Conservation (phyloP, 2,113 vertebrate genomes). For the Centropristis striata region DNA sequence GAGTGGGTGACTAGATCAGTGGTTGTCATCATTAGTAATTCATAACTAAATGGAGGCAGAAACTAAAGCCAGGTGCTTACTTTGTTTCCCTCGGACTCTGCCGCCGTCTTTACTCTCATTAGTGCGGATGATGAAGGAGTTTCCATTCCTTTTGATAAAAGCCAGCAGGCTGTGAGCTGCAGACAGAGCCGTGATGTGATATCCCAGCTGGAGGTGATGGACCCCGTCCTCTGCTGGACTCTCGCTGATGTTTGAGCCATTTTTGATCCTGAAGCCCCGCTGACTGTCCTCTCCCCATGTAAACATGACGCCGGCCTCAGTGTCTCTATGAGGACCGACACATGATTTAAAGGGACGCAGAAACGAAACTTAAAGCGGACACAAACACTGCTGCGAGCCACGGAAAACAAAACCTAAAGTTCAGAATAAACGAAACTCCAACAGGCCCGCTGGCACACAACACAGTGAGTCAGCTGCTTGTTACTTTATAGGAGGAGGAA, state of each 20-base stretch:
- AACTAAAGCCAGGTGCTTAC: constrained; percentile 27
- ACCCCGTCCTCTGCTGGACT: not conserved
- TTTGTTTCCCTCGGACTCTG: constrained; percentile 56
- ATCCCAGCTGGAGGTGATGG: not conserved
- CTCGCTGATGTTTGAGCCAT: not conserved
- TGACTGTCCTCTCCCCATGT: constrained; percentile 65
- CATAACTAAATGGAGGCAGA: not conserved
- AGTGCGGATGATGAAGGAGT: constrained; percentile 37
- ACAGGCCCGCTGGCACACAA: not conserved
- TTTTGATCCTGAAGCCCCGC: constrained; percentile 31
- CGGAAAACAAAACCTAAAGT: constrained; percentile 39
- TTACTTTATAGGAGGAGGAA: not conserved
- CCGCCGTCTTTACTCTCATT: constrained; percentile 18
- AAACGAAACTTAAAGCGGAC: constrained; percentile 47
- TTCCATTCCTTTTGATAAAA: constrained; percentile 40
- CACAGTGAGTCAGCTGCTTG: not conserved
- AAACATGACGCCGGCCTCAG: constrained; percentile 32
- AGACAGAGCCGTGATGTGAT: constrained; percentile 24
- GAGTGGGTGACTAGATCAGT: too few species aligned
- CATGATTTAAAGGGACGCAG: not conserved
- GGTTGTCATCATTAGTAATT: too few species aligned
- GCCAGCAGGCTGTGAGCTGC: constrained; percentile 21
- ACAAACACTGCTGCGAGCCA: not conserved
- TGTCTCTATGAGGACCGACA: not conserved
- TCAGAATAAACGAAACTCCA: not conserved